Evolutionary conservation across 2,113 vertebrate genomes (phyloP).

Genomic region (Ammodytes marinus): DNA sequence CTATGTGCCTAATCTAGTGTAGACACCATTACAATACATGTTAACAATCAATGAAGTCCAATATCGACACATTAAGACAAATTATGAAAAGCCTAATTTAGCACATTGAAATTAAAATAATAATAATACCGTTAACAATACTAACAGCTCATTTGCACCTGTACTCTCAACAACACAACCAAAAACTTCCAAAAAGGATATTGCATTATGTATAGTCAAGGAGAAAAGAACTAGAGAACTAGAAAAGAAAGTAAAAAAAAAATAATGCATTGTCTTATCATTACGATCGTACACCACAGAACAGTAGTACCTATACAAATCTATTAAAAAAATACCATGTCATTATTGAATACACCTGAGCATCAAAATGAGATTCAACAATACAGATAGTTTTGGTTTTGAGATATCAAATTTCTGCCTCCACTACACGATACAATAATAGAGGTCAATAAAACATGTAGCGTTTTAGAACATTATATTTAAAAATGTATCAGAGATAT

Average conservation of each 20-base stretch:
- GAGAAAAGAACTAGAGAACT: background rate
- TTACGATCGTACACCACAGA: no score
- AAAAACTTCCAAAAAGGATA: background rate
- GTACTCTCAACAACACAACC: background rate
- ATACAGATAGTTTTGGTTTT: background rate
- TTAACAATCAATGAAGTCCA: background rate
- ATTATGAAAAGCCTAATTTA: background rate
- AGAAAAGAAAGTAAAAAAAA: background rate
- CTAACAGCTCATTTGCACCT: background rate
- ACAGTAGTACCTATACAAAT: no score
- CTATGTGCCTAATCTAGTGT: slow-evolving; percentile 8
- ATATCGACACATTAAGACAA: no score
- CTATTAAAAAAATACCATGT: background rate
- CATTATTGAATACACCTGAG: background rate
- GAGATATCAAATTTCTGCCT: background rate
- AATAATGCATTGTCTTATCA: background rate
- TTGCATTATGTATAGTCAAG: background rate
- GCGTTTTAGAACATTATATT: background rate
- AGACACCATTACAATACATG: background rate
- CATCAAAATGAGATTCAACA: background rate
- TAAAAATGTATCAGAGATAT: background rate
- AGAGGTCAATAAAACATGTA: background rate
- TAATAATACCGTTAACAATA: no score
- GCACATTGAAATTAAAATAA: background rate
- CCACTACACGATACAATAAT: background rate